phyloP scores from a whole-genome alignment of 1,140 invertebrate species.

The Maconellicoccus hirsutus region DNA sequence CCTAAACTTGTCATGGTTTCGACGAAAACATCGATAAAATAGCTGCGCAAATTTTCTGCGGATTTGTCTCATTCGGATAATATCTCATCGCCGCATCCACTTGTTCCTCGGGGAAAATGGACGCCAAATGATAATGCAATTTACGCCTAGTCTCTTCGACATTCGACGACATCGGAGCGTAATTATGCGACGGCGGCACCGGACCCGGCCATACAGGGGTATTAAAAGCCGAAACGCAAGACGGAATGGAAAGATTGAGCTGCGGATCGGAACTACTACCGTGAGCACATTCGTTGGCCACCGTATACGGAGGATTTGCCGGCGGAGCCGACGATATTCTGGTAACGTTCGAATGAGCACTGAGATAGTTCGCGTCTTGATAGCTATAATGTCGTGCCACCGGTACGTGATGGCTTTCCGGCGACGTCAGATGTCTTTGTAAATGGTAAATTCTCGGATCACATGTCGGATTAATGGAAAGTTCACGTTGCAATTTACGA shows the following conservation, averaged over 20 bases:
- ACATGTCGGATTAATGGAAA: slow-evolving; percentile 64
- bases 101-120: slow-evolving; percentile 77
- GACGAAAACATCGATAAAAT: slow-evolving; percentile 61
- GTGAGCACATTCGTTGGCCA: background rate
- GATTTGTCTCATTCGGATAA: slow-evolving; percentile 75
- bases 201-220: background rate
- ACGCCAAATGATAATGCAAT: slow-evolving; percentile 71
- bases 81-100: slow-evolving; percentile 70
- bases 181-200: slow-evolving; percentile 25
- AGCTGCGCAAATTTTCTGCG: slow-evolving; percentile 75
- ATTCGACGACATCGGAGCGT: slow-evolving; percentile 26
- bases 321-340: slow-evolving; percentile 69
- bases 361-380: slow-evolving; percentile 27
- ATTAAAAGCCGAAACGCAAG: background rate
- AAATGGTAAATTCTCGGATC: slow-evolving; percentile 54
- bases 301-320: slow-evolving; percentile 43
- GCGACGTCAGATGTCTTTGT: slow-evolving; percentile 32
- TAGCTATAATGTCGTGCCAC: slow-evolving; percentile 29
- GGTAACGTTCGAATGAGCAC: slow-evolving; percentile 40
- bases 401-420: slow-evolving; percentile 31
- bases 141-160: slow-evolving; percentile 50
- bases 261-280: slow-evolving; percentile 32
- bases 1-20: slow-evolving; percentile 9
- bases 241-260: slow-evolving; percentile 15
- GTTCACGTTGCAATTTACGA: slow-evolving; percentile 63